A percentile compares a stretch with the other conserved stretches of the same genome.
These are phyloP conservation scores for Drosophila paulistorum DNA, from an alignment of 1,140 invertebrate species.

Conservation along the genomic window DNA sequence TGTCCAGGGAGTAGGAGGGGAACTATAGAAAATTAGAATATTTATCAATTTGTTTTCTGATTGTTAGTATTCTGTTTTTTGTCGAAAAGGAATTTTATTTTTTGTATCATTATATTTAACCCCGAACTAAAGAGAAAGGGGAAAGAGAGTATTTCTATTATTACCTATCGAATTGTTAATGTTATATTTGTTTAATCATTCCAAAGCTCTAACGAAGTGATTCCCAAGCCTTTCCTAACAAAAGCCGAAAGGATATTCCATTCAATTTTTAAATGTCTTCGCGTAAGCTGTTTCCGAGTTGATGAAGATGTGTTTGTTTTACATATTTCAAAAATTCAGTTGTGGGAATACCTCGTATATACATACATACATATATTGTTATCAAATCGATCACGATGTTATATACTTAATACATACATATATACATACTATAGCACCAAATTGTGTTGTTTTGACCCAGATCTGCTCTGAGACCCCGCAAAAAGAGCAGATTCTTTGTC, in stretches of 20 bases:
- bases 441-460: slow-evolving; percentile 54
- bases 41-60: background rate
- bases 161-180: slow-evolving; percentile 9
- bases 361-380: slow-evolving; percentile 27
- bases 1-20: background rate
- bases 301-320: background rate
- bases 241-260: background rate
- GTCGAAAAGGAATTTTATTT: background rate
- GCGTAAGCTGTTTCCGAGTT: background rate
- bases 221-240: background rate
- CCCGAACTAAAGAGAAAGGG: background rate
- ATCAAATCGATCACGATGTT: slow-evolving; percentile 52
- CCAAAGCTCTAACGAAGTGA: slow-evolving; percentile 2
- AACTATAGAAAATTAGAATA: slow-evolving; percentile 3
- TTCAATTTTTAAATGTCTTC: background rate
- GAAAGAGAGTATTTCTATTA: slow-evolving; percentile 3
- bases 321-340: slow-evolving; percentile 6
- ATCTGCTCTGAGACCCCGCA: slow-evolving; percentile 3
- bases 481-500: slow-evolving; percentile 6
- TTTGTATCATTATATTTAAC: background rate
- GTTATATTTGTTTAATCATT: slow-evolving; percentile 11
- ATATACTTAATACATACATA: slow-evolving; percentile 31
- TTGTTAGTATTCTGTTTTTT: slow-evolving; percentile 3
- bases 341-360: slow-evolving; percentile 8
- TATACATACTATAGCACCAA: slow-evolving; percentile 46